Conservation (phyloP, 2,888 invertebrate genomes). For the Deroplatys truncata region DNA sequence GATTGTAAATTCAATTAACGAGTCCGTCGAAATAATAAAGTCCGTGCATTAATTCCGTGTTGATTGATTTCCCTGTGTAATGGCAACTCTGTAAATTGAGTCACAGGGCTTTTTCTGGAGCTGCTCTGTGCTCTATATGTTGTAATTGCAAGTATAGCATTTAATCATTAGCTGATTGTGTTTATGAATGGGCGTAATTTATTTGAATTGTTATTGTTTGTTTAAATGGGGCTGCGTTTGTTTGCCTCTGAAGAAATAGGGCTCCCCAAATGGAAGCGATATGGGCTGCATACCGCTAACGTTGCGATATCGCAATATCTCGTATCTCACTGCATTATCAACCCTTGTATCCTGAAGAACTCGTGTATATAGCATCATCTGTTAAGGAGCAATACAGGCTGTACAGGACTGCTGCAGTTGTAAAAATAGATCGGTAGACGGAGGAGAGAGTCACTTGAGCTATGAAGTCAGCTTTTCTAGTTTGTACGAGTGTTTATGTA, state of each 20-base stretch:
- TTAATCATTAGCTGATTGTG: neutral
- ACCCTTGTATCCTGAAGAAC: too few species aligned
- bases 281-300: too few species aligned
- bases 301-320: too few species aligned
- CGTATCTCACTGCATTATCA: too few species aligned
- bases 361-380: too few species aligned
- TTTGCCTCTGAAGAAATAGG: neutral
- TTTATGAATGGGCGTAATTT: neutral
- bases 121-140: neutral
- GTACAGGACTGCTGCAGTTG: too few species aligned
- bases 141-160: neutral
- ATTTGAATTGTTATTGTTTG: neutral
- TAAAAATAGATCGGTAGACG: too few species aligned
- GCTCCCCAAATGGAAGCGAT: too few species aligned
- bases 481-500: too few species aligned
- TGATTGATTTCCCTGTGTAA: neutral
- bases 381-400: too few species aligned
- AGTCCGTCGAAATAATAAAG: neutral
- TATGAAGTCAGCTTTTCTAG: too few species aligned
- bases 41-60: neutral
- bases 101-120: neutral
- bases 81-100: neutral
- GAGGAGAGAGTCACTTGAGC: too few species aligned
- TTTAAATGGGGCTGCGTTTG: neutral
- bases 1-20: neutral